Evolutionary conservation across 2,113 vertebrate genomes (phyloP).

Genomic region (Myiopsitta monachus): DNA sequence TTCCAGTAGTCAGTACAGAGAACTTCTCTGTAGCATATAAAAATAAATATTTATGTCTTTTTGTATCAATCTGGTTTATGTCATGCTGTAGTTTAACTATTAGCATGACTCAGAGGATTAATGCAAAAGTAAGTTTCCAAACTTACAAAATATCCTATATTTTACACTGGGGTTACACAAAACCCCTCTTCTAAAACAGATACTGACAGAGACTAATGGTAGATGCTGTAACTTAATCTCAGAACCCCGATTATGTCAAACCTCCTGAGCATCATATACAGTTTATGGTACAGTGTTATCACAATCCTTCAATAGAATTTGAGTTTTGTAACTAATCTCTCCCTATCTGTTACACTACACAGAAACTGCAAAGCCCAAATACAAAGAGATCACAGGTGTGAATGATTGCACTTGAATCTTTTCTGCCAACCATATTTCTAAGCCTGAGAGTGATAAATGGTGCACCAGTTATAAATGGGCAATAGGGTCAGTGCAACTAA

Average conservation of each 20-base stretch:
- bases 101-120: background rate
- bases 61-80: constrained; percentile 14
- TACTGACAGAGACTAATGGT: constrained; percentile 61
- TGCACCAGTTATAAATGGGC: constrained; percentile 68
- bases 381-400: constrained; percentile 65
- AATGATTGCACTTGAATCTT: constrained; percentile 70
- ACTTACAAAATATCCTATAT: constrained; percentile 56
- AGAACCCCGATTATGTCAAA: constrained; percentile 54
- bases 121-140: constrained; percentile 4
- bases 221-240: constrained; percentile 65
- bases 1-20: background rate
- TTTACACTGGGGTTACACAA: constrained; percentile 62
- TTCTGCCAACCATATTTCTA: constrained; percentile 63
- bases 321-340: constrained; percentile 73
- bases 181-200: constrained; percentile 18
- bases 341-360: constrained; percentile 71
- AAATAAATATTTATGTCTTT: background rate
- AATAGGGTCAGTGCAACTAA: constrained; percentile 71
- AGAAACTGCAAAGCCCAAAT: constrained; percentile 68
- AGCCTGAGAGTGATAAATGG: constrained; percentile 72
- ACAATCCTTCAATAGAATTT: constrained; percentile 73
- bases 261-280: constrained; percentile 66
- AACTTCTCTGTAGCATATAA: background rate
- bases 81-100: background rate
- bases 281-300: constrained; percentile 46